These are phyloP conservation scores for Leptinotarsa haldemani DNA, from an alignment of 2,888 invertebrate genomes.

Conservation along the genomic window DNA sequence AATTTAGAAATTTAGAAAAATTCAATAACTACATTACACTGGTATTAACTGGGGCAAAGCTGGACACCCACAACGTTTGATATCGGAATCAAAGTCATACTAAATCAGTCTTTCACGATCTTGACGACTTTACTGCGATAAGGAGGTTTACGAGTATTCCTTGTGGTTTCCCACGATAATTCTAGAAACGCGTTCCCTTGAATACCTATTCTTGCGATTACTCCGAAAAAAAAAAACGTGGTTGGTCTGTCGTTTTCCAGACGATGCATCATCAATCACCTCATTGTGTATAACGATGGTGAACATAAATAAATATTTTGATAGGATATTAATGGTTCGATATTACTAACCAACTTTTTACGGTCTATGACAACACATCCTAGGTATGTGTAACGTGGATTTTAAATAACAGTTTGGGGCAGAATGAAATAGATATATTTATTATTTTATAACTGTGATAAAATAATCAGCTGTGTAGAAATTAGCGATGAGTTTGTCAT, in stretches of 20 bases:
- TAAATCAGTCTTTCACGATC: no score
- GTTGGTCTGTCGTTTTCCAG: neutral
- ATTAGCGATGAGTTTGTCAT: no score
- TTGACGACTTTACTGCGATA: no score
- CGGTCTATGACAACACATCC: neutral
- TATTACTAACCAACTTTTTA: neutral
- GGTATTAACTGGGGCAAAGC: no score
- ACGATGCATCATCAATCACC: neutral
- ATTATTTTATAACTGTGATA: neutral
- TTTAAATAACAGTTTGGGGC: neutral
- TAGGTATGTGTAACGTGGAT: neutral
- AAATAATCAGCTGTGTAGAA: no score
- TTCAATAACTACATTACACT: no score
- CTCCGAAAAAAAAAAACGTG: neutral
- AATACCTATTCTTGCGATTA: neutral
- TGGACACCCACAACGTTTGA: no score
- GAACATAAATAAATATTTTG: conserved; percentile 8
- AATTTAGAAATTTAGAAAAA: no score
- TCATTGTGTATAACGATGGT: neutral
- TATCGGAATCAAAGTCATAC: no score
- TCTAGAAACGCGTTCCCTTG: neutral
- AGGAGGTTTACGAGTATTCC: neutral
- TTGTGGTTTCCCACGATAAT: neutral
- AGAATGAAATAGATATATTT: neutral
- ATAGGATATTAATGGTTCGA: neutral